phyloP scores from a whole-genome alignment of 1,140 invertebrate genomes.

The Akabosia matsudoensis region DNA sequence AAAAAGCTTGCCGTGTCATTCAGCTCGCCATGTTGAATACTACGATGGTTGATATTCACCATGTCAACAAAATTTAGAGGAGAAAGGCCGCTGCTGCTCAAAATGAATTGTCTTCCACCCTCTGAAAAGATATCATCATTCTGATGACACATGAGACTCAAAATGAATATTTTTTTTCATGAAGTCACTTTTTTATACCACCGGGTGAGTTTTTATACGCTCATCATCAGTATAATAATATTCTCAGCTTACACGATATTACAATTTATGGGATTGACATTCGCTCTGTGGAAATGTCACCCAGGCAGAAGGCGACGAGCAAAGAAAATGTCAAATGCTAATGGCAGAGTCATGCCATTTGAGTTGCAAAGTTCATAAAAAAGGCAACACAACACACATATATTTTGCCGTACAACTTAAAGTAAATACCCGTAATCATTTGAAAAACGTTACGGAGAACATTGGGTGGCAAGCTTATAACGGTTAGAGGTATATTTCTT shows the following conservation, averaged over 20 bases:
- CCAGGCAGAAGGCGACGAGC: too few relatives aligned
- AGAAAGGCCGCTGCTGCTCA: too few relatives aligned
- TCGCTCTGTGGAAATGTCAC: constrained; percentile 14
- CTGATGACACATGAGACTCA: neutral
- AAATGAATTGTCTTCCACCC: neutral
- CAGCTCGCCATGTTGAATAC: neutral
- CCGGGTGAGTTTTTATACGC: too few relatives aligned
- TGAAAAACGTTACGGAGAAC: neutral
- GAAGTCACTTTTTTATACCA: too few relatives aligned
- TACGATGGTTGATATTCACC: neutral
- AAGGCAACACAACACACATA: neutral
- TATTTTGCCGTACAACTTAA: too few relatives aligned
- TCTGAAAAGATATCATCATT: neutral
- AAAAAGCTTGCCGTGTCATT: neutral
- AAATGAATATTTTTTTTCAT: neutral
- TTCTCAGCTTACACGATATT: neutral
- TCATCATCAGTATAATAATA: neutral
- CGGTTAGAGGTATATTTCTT: neutral
- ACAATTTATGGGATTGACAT: constrained; percentile 14
- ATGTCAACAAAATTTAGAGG: neutral
- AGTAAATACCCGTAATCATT: too few relatives aligned
- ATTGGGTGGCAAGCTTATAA: neutral
- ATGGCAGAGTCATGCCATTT: neutral
- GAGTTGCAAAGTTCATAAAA: constrained; percentile 3
- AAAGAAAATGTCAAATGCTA: constrained; percentile 22